These are phyloP conservation scores for Danio jaintianensis DNA, from an alignment of 2,797 vertebrate species.

Conservation along the genomic window DNA sequence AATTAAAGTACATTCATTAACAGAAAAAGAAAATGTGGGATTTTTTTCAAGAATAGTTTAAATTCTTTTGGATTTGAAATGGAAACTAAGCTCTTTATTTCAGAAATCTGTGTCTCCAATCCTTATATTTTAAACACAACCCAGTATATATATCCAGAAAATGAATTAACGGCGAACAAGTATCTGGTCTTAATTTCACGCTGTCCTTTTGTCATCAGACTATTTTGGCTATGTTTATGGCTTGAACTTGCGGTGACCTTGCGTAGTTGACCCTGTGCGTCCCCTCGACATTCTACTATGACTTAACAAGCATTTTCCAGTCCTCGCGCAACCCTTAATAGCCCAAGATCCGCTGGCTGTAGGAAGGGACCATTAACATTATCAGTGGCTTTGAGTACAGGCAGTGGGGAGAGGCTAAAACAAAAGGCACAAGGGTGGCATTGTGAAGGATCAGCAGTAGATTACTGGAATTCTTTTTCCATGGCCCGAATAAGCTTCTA, in stretches of 20 bases:
- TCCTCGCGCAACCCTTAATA: slow-evolving; percentile 30
- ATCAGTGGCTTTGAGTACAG: slow-evolving; percentile 61
- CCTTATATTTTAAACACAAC: no score
- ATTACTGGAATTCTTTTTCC: slow-evolving; percentile 83
- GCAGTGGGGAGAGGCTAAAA: slow-evolving; percentile 74
- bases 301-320: slow-evolving; percentile 31
- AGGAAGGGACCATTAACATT: slow-evolving; percentile 55
- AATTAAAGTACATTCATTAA: background rate
- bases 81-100: background rate
- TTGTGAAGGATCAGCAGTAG: slow-evolving; percentile 83
- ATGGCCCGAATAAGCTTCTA: slow-evolving; percentile 76
- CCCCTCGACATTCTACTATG: slow-evolving; percentile 14
- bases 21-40: background rate
- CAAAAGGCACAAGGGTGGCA: slow-evolving; percentile 83
- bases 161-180: background rate
- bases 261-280: slow-evolving; percentile 24
- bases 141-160: background rate
- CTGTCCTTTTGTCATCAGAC: background rate
- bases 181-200: background rate
- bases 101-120: background rate
- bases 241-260: slow-evolving; percentile 53
- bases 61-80: slow-evolving; percentile 5
- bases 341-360: slow-evolving; percentile 30
- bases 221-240: slow-evolving; percentile 27
- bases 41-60: background rate